Evolutionary conservation across 2,797 vertebrate species (phyloP).

Genomic region (Heterohyrax brucei): DNA sequence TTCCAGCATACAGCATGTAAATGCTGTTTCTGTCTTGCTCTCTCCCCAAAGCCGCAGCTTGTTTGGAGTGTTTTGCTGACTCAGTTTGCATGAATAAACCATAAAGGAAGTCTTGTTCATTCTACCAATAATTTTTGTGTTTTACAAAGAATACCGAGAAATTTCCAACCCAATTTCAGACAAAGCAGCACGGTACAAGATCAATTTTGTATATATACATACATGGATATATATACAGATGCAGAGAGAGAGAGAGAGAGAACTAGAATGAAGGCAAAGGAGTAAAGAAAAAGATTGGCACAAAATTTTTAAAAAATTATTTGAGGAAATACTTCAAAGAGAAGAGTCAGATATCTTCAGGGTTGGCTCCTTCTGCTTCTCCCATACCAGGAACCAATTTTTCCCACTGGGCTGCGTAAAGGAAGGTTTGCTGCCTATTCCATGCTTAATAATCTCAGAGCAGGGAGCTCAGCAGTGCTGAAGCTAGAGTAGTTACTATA

Average conservation of each 20-base stretch:
- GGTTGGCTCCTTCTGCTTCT: conserved; percentile 1
- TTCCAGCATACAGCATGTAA: conserved; percentile 36
- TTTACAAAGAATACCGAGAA: conserved; percentile 45
- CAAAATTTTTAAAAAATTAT: background rate
- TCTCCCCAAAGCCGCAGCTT: conserved; percentile 3
- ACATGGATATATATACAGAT: too few relatives aligned
- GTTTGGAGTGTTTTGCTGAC: conserved; percentile 72
- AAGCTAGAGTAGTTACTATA: conserved; percentile 16
- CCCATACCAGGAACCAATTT: background rate
- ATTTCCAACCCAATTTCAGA: background rate
- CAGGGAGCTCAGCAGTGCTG: conserved; percentile 57
- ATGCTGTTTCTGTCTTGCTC: conserved; percentile 57
- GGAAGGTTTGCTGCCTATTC: conserved; percentile 52
- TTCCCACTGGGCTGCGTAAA: conserved; percentile 60
- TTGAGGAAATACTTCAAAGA: conserved; percentile 38
- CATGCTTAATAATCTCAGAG: conserved; percentile 66
- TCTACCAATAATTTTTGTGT: background rate
- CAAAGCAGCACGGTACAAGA: background rate
- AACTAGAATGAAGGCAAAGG: background rate
- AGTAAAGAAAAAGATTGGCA: background rate
- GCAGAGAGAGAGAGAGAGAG: too few relatives aligned
- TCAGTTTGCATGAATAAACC: conserved; percentile 81
- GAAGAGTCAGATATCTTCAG: background rate
- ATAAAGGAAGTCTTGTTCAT: conserved; percentile 71
- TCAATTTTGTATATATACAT: too few relatives aligned